Base-by-base conservation (phyloP, 1,140 invertebrate species). In the Tetramorium simillimum region DNA sequence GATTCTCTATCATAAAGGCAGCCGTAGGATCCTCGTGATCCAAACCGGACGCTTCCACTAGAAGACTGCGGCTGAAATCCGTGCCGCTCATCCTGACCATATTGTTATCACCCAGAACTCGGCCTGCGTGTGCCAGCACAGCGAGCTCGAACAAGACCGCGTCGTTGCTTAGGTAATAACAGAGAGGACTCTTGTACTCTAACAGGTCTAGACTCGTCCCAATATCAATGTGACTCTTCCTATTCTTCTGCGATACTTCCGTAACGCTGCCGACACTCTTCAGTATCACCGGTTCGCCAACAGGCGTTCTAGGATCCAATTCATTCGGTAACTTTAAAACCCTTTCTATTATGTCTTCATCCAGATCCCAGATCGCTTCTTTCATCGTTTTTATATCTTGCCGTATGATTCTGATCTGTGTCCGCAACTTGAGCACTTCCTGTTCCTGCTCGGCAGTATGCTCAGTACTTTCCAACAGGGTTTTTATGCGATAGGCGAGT, bases 31-130 rank as follows among this genome's bases (percentile, higher is more conserved):
- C 94, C 24, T 95, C 94, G 82, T 96, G 96, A 92, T 97, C 94
- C 16, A 95, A 88, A 18, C 97, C 96, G 89, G 96, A 96, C 5
- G 96, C 97, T 94, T 98, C 97, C 9, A 97, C 94, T 24, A 97
- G 92, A 1, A 97, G 89, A 92, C 97, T 97, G 76, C 96, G 96
- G 58, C 95, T 93, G 93, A 97, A 97, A 93, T 97, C 97, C 9
- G 97, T 93, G 33, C 95, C 95, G 24, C 93, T 88, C 16, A 96
- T 91, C 90, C 94, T 92, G 0, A 97, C 92, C 70, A 94, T 90
- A 7, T 95, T 90, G 73, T 93, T 95, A 21, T 96, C 95, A 3
- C 6, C 43, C 88, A 96, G 95, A 53, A 93, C 70, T 24, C 87
- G 77, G 5, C 88, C 88, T 0, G 87, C 91, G 6, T 92, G 86